Evolutionary conservation across 1,140 invertebrate genomes (phyloP), one percentile per base, ranked within the genome.

Genomic region (Goniozus legneri): DNA sequence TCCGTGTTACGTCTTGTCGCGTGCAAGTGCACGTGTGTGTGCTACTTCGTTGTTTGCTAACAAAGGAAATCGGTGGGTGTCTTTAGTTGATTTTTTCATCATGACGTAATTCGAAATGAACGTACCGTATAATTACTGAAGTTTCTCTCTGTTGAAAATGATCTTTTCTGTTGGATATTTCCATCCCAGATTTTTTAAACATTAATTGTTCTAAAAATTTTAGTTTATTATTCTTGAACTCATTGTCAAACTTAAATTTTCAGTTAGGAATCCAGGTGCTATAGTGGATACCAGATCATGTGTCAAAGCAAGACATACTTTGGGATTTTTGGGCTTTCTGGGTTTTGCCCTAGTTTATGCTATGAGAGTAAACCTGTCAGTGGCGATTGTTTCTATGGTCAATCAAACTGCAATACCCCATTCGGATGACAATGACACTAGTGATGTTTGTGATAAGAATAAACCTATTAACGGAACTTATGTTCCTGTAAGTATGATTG

Each of bases 311-410:
- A 80, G 90, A 15, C 82, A 89, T 58, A 81, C 88, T 0, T 76
- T 93, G 30, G 87, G 89, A 0, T 79, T 92, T 33, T 78, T 95
- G 69, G 86, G 86, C 53, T 83, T 95, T 77, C 69, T 87, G 50
- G 83, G 89, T 38, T 85, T 93, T 62, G 84, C 87, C 15, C 83
- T 90, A 58, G 87, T 94, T 1, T 96, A 96, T 71, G 87, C 91
- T 0, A 88, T 96, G 85, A 77, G 93, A 50, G 91, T 95, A 0
- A 95, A 96, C 73, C 75, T 97, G 18, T 95, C 91, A 3, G 88
- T 97, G 8, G 93, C 91, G 4, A 94, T 96, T 66, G 91, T 97
- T 8, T 91, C 92, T 3, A 97, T 97, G 93, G 84, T 89, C 2
- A 94, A 93, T 58, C 82, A 86, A 44, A 86, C 87, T 15, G 80